A percentile compares a stretch with the other conserved stretches of the same genome.
Evolutionary conservation across 1,140 invertebrate species (phyloP).

Genomic region (Saccostrea cuccullata): DNA sequence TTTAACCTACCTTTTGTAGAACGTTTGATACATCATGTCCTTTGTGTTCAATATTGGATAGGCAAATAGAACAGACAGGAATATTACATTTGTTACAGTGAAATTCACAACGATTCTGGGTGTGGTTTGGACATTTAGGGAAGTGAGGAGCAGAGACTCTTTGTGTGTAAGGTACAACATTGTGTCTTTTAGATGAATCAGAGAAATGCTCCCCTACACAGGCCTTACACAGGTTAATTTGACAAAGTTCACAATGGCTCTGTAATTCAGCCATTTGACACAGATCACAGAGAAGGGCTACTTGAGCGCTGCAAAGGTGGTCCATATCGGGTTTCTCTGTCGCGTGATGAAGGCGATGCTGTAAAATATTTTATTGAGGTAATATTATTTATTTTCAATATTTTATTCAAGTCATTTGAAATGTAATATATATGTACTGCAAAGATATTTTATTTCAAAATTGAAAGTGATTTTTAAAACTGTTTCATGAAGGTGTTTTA

Average conservation of each 20-base stretch:
- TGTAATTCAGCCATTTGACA: background rate
- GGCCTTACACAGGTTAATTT: background rate
- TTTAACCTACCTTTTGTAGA: too few relatives aligned
- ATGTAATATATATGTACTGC: too few relatives aligned
- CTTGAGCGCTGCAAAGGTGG: background rate
- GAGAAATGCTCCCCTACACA: background rate
- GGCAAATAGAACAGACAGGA: too few relatives aligned
- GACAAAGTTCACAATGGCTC: slow-evolving; percentile 9
- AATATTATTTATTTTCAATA: too few relatives aligned
- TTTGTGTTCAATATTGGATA: too few relatives aligned
- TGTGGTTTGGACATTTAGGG: background rate
- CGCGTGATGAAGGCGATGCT: background rate
- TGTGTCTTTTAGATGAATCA: background rate
- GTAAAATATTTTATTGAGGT: too few relatives aligned
- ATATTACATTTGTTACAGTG: background rate
- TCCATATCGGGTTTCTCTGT: background rate
- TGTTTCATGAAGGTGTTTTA: too few relatives aligned
- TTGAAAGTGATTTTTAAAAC: too few relatives aligned
- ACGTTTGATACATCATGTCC: too few relatives aligned
- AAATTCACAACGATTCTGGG: background rate
- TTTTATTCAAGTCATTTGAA: too few relatives aligned
- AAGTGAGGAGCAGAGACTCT: background rate
- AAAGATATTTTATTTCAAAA: too few relatives aligned
- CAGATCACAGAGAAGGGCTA: background rate
- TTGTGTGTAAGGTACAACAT: background rate